Percentiles rank a stretch among this genome's conserved stretches.
These are phyloP conservation scores for Matsumyia berberina DNA, from an alignment of 2,888 invertebrate genomes.

Conservation along the genomic window DNA sequence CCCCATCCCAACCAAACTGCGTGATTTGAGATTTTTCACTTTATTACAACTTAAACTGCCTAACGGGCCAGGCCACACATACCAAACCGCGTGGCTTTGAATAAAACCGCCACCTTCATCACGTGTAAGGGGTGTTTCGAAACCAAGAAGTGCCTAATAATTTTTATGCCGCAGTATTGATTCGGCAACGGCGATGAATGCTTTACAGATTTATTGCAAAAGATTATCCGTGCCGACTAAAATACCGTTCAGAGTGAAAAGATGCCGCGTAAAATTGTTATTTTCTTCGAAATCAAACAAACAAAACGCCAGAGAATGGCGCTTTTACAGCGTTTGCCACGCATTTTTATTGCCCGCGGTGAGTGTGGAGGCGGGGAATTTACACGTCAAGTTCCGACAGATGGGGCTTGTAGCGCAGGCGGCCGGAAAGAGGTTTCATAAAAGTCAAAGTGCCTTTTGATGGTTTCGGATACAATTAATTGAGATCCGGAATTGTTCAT, in stretches of 20 bases:
- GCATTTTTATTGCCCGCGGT: constrained; percentile 30
- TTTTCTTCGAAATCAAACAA: constrained; percentile 37
- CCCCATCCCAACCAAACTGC: constrained; percentile 3
- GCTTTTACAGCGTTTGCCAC: not conserved
- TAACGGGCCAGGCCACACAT: not conserved
- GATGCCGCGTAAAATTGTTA: constrained; percentile 45
- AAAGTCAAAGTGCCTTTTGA: constrained; percentile 52
- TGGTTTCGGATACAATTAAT: constrained; percentile 54
- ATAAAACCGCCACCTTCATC: constrained; percentile 36
- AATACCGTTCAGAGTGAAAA: constrained; percentile 37
- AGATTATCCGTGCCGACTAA: constrained; percentile 29
- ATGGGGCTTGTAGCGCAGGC: not conserved
- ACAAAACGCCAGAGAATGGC: constrained; percentile 46
- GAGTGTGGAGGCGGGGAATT: constrained; percentile 18
- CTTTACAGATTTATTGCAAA: constrained; percentile 54
- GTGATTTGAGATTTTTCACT: constrained; percentile 33
- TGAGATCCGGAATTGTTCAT: constrained; percentile 49
- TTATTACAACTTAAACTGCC: constrained; percentile 46
- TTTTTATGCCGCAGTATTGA: constrained; percentile 46
- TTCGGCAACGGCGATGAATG: constrained; percentile 18
- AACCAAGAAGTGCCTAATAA: constrained; percentile 40
- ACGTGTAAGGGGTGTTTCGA: constrained; percentile 31
- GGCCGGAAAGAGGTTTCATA: constrained; percentile 27
- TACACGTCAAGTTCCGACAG: constrained; percentile 1
- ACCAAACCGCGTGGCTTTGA: not conserved